These are phyloP conservation scores for Protophormia terraenovae DNA, from an alignment of 2,888 invertebrate species.

Conservation along the genomic window DNA sequence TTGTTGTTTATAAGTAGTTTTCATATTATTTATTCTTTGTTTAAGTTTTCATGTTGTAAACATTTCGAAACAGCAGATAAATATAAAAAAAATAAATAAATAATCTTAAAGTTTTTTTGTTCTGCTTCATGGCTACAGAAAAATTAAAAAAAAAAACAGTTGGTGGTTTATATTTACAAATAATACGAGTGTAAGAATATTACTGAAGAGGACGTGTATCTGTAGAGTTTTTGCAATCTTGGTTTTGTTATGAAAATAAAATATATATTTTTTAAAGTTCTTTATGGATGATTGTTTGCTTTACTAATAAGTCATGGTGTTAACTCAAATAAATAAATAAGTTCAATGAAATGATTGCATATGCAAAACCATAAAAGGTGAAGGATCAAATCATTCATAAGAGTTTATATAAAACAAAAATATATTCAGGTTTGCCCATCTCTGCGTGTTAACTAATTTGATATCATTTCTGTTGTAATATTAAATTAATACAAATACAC, in stretches of 20 bases:
- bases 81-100: constrained; percentile 44
- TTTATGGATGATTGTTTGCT: constrained; percentile 23
- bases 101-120: constrained; percentile 38
- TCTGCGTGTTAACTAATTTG: not conserved
- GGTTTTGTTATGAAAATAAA: not conserved
- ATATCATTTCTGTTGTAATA: not conserved
- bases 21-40: constrained; percentile 55
- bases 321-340: not conserved
- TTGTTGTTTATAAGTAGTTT: too few relatives aligned
- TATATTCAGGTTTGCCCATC: not conserved
- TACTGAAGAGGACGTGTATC: constrained; percentile 1
- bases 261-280: not conserved
- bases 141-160: too few relatives aligned
- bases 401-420: too few relatives aligned
- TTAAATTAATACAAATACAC: not conserved
- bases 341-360: constrained; percentile 24
- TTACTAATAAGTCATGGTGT: not conserved
- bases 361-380: too few relatives aligned
- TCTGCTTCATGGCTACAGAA: constrained; percentile 33
- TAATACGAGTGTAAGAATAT: too few relatives aligned
- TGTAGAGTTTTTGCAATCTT: constrained; percentile 4
- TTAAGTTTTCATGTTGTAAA: constrained; percentile 39
- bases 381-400: too few relatives aligned
- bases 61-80: constrained; percentile 54
- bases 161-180: not conserved